phyloP scores from a whole-genome alignment of 2,888 invertebrate species.

The Caradrina kadenii region DNA sequence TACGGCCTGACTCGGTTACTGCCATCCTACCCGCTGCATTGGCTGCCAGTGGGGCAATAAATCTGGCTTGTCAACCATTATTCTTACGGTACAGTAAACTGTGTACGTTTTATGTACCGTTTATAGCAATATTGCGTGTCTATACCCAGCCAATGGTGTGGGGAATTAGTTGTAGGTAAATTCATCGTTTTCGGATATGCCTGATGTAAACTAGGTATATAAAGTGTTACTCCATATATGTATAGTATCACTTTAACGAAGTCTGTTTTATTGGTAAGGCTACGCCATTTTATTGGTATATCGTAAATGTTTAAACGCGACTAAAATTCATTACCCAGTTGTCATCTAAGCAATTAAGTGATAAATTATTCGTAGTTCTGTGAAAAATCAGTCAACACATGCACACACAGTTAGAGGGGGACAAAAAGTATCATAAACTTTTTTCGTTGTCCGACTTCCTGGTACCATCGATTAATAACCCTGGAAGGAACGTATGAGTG shows the following conservation, averaged over 20 bases:
- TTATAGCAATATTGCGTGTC: slow-evolving; percentile 37
- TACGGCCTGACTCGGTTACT: slow-evolving; percentile 65
- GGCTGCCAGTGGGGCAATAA: slow-evolving; percentile 69
- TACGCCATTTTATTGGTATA: not conserved
- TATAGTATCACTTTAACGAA: too few relatives aligned
- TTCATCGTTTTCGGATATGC: slow-evolving; percentile 16
- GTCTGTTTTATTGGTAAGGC: not conserved
- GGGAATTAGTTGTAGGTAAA: slow-evolving; percentile 21
- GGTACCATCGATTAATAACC: slow-evolving; percentile 79
- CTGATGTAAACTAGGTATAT: slow-evolving; percentile 4
- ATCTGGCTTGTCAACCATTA: slow-evolving; percentile 66
- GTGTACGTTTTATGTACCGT: slow-evolving; percentile 60
- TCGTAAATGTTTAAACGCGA: not conserved
- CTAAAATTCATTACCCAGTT: slow-evolving; percentile 20
- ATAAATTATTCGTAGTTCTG: slow-evolving; percentile 61
- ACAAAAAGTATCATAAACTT: slow-evolving; percentile 74
- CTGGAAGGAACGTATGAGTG: slow-evolving; percentile 73
- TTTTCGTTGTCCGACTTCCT: slow-evolving; percentile 75
- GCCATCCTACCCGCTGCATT: slow-evolving; percentile 74
- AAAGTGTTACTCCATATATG: not conserved
- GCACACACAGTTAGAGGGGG: slow-evolving; percentile 72
- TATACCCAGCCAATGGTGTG: slow-evolving; percentile 50
- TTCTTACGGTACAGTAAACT: slow-evolving; percentile 61
- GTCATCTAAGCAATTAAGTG: slow-evolving; percentile 51
- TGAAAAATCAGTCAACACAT: slow-evolving; percentile 72